These are phyloP conservation scores for Ypsolopha scabrella DNA, from an alignment of 2,888 invertebrate species.

Conservation along the genomic window DNA sequence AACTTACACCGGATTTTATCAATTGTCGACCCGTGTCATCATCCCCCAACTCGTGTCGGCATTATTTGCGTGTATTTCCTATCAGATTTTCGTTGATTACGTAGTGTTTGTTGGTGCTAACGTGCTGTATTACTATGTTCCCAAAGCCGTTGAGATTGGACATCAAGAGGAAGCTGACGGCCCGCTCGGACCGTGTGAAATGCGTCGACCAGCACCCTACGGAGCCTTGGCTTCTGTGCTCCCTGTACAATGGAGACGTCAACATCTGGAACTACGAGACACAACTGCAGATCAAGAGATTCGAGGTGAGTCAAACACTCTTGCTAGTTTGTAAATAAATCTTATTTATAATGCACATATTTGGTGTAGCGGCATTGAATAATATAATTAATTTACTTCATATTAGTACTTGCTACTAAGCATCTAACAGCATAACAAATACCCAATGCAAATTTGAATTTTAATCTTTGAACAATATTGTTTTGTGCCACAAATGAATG, in stretches of 20 bases:
- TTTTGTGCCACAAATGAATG: too few species aligned
- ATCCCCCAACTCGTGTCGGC: slow-evolving; percentile 34
- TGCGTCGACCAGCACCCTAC: slow-evolving; percentile 97
- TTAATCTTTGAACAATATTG: too few species aligned
- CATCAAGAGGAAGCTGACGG: slow-evolving; percentile 97
- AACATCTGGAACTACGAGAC: slow-evolving; percentile 99
- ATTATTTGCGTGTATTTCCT: slow-evolving; percentile 12
- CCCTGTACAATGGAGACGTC: slow-evolving; percentile 98
- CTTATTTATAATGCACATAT: too few species aligned
- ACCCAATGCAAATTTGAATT: too few species aligned
- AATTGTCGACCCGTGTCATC: slow-evolving; percentile 35
- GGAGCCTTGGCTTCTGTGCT: slow-evolving; percentile 99
- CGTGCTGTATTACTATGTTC: slow-evolving; percentile 30
- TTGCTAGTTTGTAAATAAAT: too few species aligned
- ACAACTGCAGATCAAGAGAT: slow-evolving; percentile 86
- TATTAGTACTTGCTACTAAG: too few species aligned
- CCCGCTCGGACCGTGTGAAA: slow-evolving; percentile 98
- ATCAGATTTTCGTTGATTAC: not conserved
- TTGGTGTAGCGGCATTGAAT: too few species aligned
- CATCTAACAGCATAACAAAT: too few species aligned
- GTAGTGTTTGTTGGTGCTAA: slow-evolving; percentile 11
- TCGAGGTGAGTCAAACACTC: slow-evolving; percentile 72
- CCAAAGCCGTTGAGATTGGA: slow-evolving; percentile 93
- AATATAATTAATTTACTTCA: too few species aligned
- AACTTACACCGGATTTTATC: not conserved